These are phyloP conservation scores for Oncorhynchus gorbuscha DNA, from an alignment of 2,113 vertebrate genomes.

Conservation along the genomic window DNA sequence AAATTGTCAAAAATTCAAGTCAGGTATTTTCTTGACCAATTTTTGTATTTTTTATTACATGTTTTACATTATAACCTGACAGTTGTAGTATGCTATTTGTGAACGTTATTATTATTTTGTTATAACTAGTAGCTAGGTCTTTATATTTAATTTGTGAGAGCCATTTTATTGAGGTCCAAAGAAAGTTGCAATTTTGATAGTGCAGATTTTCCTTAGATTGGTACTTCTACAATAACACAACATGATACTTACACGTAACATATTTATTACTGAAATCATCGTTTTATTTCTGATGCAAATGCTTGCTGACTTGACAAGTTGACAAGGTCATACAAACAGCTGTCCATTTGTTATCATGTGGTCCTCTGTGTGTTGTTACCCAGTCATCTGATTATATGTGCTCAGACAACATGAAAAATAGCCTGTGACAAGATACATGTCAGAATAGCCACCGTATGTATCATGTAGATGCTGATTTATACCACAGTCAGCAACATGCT, in stretches of 20 bases:
- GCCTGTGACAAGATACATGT: not conserved
- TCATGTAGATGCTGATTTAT: not conserved
- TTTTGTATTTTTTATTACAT: too few species aligned
- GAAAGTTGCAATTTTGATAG: too few species aligned
- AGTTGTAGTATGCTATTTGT: too few species aligned
- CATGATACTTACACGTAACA: not conserved
- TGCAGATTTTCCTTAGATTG: too few species aligned
- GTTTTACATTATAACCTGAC: too few species aligned
- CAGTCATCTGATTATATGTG: conserved; percentile 7
- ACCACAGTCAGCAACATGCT: too few species aligned
- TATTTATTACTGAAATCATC: not conserved
- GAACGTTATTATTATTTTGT: too few species aligned
- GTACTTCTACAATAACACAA: too few species aligned
- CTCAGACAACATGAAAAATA: not conserved
- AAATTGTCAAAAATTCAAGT: not conserved
- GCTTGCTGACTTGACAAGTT: not conserved
- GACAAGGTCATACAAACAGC: not conserved
- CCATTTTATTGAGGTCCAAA: too few species aligned
- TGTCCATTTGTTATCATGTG: not conserved
- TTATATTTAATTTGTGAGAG: too few species aligned
- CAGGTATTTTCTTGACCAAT: too few species aligned
- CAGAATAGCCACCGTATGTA: not conserved
- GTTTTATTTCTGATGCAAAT: not conserved
- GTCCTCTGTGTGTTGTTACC: not conserved
- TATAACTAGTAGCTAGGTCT: too few species aligned